These are phyloP conservation scores for Nephrotoma flavescens DNA, from an alignment of 2,888 invertebrate genomes.

Conservation along the genomic window DNA sequence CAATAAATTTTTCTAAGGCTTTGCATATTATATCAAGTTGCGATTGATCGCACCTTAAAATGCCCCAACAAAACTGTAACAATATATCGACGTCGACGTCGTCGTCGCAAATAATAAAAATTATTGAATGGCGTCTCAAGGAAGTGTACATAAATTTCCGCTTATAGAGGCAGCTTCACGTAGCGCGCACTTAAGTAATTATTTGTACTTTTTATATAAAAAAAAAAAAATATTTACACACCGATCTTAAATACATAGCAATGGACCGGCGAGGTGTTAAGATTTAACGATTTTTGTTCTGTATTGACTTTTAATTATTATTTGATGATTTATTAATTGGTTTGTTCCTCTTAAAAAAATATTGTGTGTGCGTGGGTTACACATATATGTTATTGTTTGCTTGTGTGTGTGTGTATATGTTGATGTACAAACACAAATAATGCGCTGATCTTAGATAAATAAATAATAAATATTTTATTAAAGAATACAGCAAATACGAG, in stretches of 20 bases:
- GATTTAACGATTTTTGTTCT: not conserved
- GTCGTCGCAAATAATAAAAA: not conserved
- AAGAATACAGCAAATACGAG: not conserved
- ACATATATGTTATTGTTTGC: not conserved
- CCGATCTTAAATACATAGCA: not conserved
- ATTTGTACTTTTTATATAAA: not conserved
- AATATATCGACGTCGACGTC: not conserved
- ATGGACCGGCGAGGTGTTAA: not conserved
- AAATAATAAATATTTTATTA: not conserved
- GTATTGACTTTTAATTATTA: not conserved
- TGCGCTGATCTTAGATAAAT: not conserved
- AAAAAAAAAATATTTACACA: not conserved
- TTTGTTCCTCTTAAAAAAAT: not conserved
- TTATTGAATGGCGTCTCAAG: not conserved
- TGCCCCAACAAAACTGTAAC: not conserved
- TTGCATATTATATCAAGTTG: not conserved
- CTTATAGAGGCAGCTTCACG: not conserved
- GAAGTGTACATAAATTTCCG: not conserved
- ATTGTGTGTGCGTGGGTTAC: not conserved
- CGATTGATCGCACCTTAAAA: not conserved
- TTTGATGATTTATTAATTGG: not conserved
- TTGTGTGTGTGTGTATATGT: not conserved
- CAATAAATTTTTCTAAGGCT: not conserved
- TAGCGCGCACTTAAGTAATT: not conserved
- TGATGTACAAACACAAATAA: not conserved